Evolutionary conservation across 2,113 vertebrate species (phyloP), one percentile per base, ranked within the genome.

Genomic region (Megaptera novaeangliae): DNA sequence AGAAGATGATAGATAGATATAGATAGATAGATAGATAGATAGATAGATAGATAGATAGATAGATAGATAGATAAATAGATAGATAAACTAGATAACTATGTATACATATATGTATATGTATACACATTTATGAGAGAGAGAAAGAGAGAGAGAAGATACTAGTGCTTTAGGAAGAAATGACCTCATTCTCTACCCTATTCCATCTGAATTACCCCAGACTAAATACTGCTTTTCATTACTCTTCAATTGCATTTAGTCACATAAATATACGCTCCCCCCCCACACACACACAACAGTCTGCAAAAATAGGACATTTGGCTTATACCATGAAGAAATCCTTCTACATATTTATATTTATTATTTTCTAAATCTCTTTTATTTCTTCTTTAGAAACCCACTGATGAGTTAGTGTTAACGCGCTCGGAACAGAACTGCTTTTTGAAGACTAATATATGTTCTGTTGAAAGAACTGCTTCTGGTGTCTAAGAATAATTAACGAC

Each of bases 401-500:
- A 82, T 69, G 52, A 96, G 17, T 74, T 86, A 25, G 5, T 94
- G 52, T 94, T 71, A 96, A 93, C 81, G 20, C 81, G 39, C 78
- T 88, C 55, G 55, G 27, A 90, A 92, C 7, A 63, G 36, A 91
- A 95, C 46, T 68, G 64, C 39, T 93, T 94, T 96, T 68, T 80
- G 86, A 87, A 90, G 69, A 72, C 82, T 94, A 92, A 96, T 97
- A 23, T 87, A 95, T 94, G 93, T 94, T 93, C 93, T 93, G 13
- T 96, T 96, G 95, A 96, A 97, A 97, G 80, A 90, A 95, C 68
- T 96, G 74, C 78, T 96, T 84, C 88, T 97, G 15, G 78, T 92
- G 46, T 95, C 96, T 96, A 87, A 75, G 74, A 97, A 97, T 97
- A 97, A 96, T 98, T 97, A 98, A 88, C 55, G 92, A 82, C 87